Base-by-base conservation (phyloP, 2,113 vertebrate genomes). In the Oncorhynchus mykiss region DNA sequence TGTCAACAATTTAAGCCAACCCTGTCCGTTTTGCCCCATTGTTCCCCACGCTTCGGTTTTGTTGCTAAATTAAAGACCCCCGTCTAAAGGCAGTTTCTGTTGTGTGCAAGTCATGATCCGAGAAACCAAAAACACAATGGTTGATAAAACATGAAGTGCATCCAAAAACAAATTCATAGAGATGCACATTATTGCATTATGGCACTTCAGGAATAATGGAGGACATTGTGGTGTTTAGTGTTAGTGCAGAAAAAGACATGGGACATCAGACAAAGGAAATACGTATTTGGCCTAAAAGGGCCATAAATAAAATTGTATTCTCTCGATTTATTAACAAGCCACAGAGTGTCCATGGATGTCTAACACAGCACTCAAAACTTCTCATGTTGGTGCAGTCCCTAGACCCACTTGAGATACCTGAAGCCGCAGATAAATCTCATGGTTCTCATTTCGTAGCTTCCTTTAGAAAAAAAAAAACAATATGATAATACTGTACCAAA, bases 221-320 rank as follows among this genome's bases (percentile, higher is more conserved):
- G 39, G 39, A 45, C 39, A 45, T 45, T 45, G 39, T 45, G 9
- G 39, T 45, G 39, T 45, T 71, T 22, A 11, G 27, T 59, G 27
- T 72, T 71, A 22, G 34, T 76, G 67, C 70, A 45, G 90, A 92
- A 93, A 78, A 78, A 11, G 39, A 45, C 9, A 93, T 92, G 92
- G 95, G 60, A 75, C 39, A 45, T 45, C 75, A 87, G 79, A 71
- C 80, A 81, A 80, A 86, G 75, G 78, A 12, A 11, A 84, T 67
- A 78, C 85, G 84, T 90, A 90, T 88, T 90, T 90, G 92, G 92
- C 91, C 88, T 88, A 93, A 93, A 94, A 93, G 92, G 88, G 96
- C 96, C 97, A 98, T 99, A 98, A 99, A 98, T 99, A 99, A 97
- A 98, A 97, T 91, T 2, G 97, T 98, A 98, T 98, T 98, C 95